A percentile compares a stretch with the other conserved stretches of the same genome.
Evolutionary conservation across 2,888 invertebrate genomes (phyloP).

Genomic region (Branchellion lobata): DNA sequence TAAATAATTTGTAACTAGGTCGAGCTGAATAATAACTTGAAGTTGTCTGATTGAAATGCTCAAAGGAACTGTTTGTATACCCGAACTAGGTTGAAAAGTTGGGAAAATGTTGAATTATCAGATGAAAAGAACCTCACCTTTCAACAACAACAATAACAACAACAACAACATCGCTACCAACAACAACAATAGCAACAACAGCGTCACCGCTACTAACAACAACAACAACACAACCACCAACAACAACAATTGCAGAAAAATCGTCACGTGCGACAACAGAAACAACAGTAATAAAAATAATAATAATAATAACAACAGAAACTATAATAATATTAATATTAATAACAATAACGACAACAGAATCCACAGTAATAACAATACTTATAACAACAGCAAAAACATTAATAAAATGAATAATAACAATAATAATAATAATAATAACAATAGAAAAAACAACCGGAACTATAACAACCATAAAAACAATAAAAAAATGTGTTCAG

Average conservation of each 20-base stretch:
- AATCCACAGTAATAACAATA: too few species aligned
- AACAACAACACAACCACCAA: too few species aligned
- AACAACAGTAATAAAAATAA: slow-evolving; percentile 7
- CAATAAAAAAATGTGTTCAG: too few species aligned
- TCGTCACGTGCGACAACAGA: neutral
- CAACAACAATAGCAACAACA: neutral
- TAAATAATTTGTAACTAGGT: too few species aligned
- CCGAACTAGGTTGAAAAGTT: too few species aligned
- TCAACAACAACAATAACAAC: neutral
- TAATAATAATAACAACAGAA: neutral
- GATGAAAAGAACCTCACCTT: neutral
- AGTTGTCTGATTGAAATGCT: too few species aligned
- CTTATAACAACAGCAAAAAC: too few species aligned
- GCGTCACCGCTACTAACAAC: neutral
- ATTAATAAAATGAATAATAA: too few species aligned
- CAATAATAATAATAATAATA: neutral
- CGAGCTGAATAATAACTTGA: too few species aligned
- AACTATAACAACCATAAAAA: neutral
- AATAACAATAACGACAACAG: too few species aligned
- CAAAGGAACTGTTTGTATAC: too few species aligned
- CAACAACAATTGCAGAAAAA: too few species aligned
- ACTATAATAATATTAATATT: neutral
- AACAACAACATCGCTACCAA: neutral
- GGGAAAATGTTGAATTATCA: neutral
- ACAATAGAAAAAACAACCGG: neutral